Evolutionary conservation across 2,797 vertebrate species (phyloP).

Genomic region (Leptoclinus maculatus): DNA sequence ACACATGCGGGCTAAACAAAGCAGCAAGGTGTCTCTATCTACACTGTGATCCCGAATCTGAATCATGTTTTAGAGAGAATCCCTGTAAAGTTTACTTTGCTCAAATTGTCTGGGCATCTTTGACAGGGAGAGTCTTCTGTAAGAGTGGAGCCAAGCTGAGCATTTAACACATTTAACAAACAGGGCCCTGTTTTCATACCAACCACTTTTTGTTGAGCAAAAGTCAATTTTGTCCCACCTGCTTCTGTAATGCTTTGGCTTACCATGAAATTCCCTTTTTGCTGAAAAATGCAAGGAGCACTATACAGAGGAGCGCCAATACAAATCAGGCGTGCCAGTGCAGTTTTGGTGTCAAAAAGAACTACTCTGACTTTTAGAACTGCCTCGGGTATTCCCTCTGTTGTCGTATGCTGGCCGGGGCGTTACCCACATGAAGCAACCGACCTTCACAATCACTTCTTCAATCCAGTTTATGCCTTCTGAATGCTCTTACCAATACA

Average conservation of each 20-base stretch:
- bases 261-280: constrained; percentile 31
- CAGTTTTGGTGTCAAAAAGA: constrained; percentile 22
- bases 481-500: not conserved
- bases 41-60: constrained; percentile 55
- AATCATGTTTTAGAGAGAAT: constrained; percentile 50
- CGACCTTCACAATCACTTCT: not conserved
- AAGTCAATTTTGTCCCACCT: constrained; percentile 17
- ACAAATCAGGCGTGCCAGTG: constrained; percentile 19
- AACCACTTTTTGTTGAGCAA: constrained; percentile 8
- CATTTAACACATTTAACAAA: constrained; percentile 24
- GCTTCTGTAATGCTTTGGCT: constrained; percentile 22
- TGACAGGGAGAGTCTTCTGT: constrained; percentile 26
- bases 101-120: constrained; percentile 30
- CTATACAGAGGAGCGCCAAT: constrained; percentile 23
- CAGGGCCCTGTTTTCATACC: not conserved
- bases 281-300: constrained; percentile 14
- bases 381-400: not conserved
- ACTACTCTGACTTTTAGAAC: not conserved
- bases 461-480: not conserved
- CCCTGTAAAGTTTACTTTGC: constrained; percentile 53
- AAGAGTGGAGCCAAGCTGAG: constrained; percentile 22
- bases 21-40: constrained; percentile 60
- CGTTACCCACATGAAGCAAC: not conserved
- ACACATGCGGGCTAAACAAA: constrained; percentile 67
- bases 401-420: not conserved